Conservation (phyloP, 1,140 invertebrate species). For the Papilio aristodemus region DNA sequence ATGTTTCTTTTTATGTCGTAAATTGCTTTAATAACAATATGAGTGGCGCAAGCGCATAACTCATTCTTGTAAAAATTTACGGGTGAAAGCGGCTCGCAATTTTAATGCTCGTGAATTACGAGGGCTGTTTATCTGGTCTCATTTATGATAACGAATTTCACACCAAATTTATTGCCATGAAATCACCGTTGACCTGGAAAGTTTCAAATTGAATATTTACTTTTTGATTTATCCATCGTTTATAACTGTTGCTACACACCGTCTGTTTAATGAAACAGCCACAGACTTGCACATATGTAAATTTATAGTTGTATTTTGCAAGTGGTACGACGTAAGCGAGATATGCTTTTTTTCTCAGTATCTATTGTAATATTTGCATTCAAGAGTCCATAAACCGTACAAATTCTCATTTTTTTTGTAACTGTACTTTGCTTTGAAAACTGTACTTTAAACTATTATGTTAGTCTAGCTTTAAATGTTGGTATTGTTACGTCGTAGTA, state of each 20-base stretch:
- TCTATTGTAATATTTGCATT: no score
- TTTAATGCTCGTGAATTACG: constrained; percentile 11
- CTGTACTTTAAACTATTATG: neutral
- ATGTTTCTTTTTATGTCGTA: neutral
- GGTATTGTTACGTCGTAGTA: constrained; percentile 16
- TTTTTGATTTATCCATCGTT: neutral
- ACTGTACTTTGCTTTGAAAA: no score
- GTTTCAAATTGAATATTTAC: constrained; percentile 24
- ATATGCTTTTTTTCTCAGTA: no score
- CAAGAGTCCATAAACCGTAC: no score
- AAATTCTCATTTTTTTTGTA: no score
- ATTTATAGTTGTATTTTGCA: no score
- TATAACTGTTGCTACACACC: constrained; percentile 10
- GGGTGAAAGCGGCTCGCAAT: constrained; percentile 26
- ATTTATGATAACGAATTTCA: constrained; percentile 20
- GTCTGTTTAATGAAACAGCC: neutral
- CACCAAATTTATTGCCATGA: constrained; percentile 20
- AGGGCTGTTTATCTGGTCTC: constrained; percentile 1
- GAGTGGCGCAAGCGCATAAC: neutral
- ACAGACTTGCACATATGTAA: no score
- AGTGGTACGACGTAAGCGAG: no score
- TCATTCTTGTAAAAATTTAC: constrained; percentile 28
- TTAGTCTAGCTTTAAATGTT: constrained; percentile 6
- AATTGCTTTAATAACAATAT: neutral
- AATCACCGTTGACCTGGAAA: constrained; percentile 17